phyloP scores from a whole-genome alignment of 1,140 invertebrate species.

The Doryteuthis pealeii region DNA sequence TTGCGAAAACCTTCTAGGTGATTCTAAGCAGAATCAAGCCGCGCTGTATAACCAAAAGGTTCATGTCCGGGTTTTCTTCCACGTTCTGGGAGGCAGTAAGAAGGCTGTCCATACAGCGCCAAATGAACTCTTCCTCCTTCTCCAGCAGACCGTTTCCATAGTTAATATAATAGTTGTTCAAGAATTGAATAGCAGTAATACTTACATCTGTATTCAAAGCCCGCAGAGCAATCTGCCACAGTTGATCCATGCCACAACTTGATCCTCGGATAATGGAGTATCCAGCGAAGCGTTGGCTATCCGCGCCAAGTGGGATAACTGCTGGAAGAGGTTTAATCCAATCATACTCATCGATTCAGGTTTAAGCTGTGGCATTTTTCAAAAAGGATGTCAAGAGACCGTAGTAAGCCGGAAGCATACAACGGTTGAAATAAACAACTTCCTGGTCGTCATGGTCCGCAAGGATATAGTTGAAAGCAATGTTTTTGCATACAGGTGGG shows the following conservation, averaged over 20 bases:
- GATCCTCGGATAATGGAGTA: conserved; percentile 47
- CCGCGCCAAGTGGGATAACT: conserved; percentile 81
- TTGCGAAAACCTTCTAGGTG: conserved; percentile 89
- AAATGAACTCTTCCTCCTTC: conserved; percentile 88
- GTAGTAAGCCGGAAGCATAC: conserved; percentile 94
- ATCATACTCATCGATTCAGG: conserved; percentile 90
- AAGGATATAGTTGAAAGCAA: conserved; percentile 94
- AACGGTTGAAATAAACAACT: conserved; percentile 87
- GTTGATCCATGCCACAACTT: conserved; percentile 82
- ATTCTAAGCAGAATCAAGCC: conserved; percentile 81
- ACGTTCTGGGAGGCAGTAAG: conserved; percentile 72
- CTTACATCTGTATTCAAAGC: conserved; percentile 90
- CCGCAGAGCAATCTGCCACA: conserved; percentile 88
- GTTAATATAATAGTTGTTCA: conserved; percentile 91
- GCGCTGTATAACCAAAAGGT: conserved; percentile 84
- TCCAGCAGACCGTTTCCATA: conserved; percentile 67
- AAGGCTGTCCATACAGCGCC: conserved; percentile 82
- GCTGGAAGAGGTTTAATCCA: conserved; percentile 85
- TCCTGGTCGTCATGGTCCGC: conserved; percentile 95
- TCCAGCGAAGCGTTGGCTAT: conserved; percentile 64
- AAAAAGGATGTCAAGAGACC: conserved; percentile 74
- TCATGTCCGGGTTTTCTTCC: conserved; percentile 70
- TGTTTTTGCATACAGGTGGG: conserved; percentile 83
- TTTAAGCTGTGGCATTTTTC: too few relatives aligned
- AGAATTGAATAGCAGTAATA: conserved; percentile 88